These are phyloP conservation scores for Ara ararauna DNA, from an alignment of 2,797 vertebrate genomes.

Conservation along the genomic window DNA sequence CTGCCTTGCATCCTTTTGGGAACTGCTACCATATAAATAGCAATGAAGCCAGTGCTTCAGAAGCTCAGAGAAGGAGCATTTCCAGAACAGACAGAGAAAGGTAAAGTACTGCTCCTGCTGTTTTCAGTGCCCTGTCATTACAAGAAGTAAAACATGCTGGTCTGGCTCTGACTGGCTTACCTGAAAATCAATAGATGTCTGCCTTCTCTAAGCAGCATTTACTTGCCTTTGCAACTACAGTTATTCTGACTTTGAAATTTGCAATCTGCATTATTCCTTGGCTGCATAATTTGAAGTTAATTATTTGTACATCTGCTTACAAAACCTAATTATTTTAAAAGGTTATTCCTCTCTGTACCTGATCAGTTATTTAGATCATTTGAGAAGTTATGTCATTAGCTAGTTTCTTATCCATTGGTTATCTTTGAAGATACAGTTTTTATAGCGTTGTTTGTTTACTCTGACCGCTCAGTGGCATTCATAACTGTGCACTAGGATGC, in stretches of 20 bases:
- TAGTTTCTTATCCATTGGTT: neutral
- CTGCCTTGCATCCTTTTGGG: neutral
- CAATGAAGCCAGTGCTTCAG: neutral
- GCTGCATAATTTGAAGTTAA: conserved; percentile 55
- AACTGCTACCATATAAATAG: neutral
- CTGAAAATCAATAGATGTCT: neutral
- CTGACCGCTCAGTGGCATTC: neutral
- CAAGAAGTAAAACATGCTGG: neutral
- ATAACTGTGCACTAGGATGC: neutral
- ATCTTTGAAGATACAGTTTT: neutral
- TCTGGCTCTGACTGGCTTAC: neutral
- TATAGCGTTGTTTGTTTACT: neutral
- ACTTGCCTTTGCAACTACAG: neutral
- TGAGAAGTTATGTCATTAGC: conserved; percentile 14
- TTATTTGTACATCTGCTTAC: conserved; percentile 47
- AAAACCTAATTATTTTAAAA: conserved; percentile 54
- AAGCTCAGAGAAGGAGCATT: neutral
- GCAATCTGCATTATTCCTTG: neutral
- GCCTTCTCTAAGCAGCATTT: neutral
- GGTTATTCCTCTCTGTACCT: neutral
- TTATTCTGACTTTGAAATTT: conserved; percentile 22
- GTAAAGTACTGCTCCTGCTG: neutral
- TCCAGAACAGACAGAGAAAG: neutral
- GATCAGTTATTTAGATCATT: neutral
- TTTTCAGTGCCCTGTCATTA: neutral